Evolutionary conservation across 2,113 vertebrate genomes (phyloP).

Genomic region (Xenopus borealis): DNA sequence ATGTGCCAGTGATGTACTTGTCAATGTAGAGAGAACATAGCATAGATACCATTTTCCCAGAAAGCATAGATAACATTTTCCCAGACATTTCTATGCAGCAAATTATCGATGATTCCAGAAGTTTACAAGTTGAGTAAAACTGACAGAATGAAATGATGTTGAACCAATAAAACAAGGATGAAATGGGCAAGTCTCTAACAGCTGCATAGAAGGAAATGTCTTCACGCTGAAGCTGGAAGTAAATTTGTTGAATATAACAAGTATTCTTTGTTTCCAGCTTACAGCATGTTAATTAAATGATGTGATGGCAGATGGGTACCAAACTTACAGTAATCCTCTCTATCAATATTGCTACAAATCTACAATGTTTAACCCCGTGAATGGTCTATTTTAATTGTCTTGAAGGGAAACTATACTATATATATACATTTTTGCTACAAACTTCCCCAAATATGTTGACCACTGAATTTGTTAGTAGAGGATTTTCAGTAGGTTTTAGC

Average conservation of each 20-base stretch:
- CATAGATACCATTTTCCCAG: conserved; percentile 13
- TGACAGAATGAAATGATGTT: conserved; percentile 32
- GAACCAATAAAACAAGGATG: conserved; percentile 42
- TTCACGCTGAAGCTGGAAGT: conserved; percentile 30
- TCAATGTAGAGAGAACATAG: not conserved
- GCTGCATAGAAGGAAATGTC: conserved; percentile 30
- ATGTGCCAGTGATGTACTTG: not conserved
- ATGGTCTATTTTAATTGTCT: not conserved
- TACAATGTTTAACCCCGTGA: not conserved
- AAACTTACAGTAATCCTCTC: conserved; percentile 34
- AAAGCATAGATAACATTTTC: conserved; percentile 14
- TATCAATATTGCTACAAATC: conserved; percentile 23
- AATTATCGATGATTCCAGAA: conserved; percentile 35
- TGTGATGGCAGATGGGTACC: conserved; percentile 48
- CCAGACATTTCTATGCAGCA: conserved; percentile 3
- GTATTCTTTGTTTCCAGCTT: conserved; percentile 47
- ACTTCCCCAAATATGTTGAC: no score
- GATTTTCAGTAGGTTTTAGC: no score
- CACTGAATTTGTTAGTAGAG: no score
- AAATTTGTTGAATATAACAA: conserved; percentile 21
- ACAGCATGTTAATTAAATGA: conserved; percentile 49
- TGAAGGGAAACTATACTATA: no score
- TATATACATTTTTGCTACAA: no score
- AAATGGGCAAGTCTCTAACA: conserved; percentile 42
- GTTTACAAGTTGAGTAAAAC: conserved; percentile 36